Percentiles rank a stretch among this genome's conserved stretches.
Conservation (phyloP, 2,113 vertebrate genomes). For the Salvelinus alpinus region DNA sequence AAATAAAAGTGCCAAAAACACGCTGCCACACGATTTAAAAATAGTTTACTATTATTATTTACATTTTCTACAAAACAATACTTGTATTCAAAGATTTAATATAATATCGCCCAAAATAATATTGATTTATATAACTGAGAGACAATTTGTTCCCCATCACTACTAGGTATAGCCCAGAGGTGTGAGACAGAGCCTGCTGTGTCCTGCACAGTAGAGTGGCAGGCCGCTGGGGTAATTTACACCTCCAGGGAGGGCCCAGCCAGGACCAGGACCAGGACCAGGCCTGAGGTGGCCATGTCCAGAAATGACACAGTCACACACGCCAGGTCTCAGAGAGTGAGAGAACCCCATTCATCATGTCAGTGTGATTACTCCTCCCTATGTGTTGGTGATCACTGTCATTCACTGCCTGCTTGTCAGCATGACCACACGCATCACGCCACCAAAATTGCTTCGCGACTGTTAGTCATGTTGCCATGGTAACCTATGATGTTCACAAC, state of each 20-base stretch:
- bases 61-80: no score
- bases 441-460: constrained; percentile 39
- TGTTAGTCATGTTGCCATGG: constrained; percentile 55
- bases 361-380: constrained; percentile 46
- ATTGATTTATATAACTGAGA: no score
- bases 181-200: constrained; percentile 13
- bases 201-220: neutral
- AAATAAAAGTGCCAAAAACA: no score
- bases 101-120: no score
- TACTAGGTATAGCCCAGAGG: neutral
- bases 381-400: constrained; percentile 36
- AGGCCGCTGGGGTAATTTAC: constrained; percentile 13
- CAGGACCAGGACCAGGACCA: neutral
- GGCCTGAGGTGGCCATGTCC: neutral
- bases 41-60: no score
- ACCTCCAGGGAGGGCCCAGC: constrained; percentile 12
- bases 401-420: constrained; percentile 43
- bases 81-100: no score
- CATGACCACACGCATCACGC: constrained; percentile 1
- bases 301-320: neutral
- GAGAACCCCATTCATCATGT: constrained; percentile 29
- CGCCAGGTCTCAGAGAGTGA: constrained; percentile 20
- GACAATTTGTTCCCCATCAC: no score
- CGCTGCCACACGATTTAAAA: no score
- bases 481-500: constrained; percentile 45